A percentile compares a stretch with the other conserved stretches of the same genome.
Conservation (phyloP, 2,888 invertebrate genomes). For the Eristalis arbustorum region DNA sequence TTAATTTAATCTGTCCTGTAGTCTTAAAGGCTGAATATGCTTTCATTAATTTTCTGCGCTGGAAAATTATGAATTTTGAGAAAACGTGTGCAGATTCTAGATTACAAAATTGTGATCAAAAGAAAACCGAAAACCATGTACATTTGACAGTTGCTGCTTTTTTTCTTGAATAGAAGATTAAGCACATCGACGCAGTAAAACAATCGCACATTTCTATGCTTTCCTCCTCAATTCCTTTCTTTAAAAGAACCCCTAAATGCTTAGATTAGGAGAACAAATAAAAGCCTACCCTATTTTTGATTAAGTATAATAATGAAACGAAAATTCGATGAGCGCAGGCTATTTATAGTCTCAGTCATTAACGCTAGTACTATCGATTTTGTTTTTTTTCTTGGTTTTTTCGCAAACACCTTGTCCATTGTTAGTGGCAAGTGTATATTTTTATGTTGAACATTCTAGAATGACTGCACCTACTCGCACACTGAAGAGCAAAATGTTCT, state of each 20-base stretch:
- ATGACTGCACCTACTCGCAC: conserved; percentile 6
- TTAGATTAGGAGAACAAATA: neutral
- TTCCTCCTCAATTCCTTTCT: too few species aligned
- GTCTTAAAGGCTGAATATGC: too few species aligned
- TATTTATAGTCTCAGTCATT: conserved; percentile 42
- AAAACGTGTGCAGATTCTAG: too few species aligned
- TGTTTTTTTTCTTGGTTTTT: neutral
- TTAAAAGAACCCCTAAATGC: too few species aligned
- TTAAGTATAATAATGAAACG: conserved; percentile 2
- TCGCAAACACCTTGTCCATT: conserved; percentile 44
- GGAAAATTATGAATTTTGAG: neutral
- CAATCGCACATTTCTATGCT: neutral
- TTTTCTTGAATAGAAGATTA: too few species aligned
- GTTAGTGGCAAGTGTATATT: conserved; percentile 36
- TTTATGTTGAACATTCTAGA: conserved; percentile 55
- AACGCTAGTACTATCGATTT: conserved; percentile 42
- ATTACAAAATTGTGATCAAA: too few species aligned
- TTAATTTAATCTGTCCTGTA: too few species aligned
- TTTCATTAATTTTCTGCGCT: too few species aligned
- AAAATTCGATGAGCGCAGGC: conserved; percentile 3
- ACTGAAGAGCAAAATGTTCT: neutral
- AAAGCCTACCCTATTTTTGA: conserved; percentile 15
- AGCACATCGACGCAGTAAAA: neutral
- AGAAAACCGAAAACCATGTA: too few species aligned
- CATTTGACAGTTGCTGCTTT: too few species aligned